These are phyloP conservation scores for Elymnias hypermnestra DNA, from an alignment of 1,140 invertebrate genomes.

Conservation along the genomic window DNA sequence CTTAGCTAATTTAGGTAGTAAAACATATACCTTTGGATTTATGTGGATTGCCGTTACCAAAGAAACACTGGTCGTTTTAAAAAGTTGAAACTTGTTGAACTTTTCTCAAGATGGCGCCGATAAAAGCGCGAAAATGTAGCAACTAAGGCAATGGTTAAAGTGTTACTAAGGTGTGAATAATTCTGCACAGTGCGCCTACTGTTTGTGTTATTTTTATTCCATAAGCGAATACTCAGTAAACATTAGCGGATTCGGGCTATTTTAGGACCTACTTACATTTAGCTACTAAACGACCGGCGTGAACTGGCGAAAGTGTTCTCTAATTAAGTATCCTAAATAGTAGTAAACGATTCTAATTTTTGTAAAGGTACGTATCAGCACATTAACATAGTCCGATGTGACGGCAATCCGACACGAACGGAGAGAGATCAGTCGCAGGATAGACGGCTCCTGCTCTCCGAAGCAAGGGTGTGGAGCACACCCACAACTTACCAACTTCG, in stretches of 20 bases:
- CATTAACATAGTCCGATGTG: no score
- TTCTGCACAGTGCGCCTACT: constrained; percentile 40
- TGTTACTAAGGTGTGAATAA: constrained; percentile 53
- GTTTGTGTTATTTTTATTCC: constrained; percentile 62
- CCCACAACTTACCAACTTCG: no score
- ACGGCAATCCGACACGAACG: no score
- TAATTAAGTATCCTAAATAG: no score
- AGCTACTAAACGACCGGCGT: neutral
- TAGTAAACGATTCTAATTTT: no score
- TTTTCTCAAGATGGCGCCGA: constrained; percentile 22
- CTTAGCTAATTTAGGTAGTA: no score
- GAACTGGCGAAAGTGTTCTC: no score
- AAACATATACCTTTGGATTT: neutral
- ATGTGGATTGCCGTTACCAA: neutral
- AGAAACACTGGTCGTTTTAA: neutral
- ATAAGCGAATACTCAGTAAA: constrained; percentile 15
- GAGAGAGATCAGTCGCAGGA: no score
- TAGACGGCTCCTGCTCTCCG: no score
- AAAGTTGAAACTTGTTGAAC: neutral
- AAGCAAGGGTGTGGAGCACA: no score
- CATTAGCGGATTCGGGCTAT: constrained; percentile 11
- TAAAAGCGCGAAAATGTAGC: constrained; percentile 44
- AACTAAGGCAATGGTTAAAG: constrained; percentile 37
- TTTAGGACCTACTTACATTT: neutral
- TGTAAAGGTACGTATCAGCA: no score